Base-by-base conservation (phyloP, 2,797 vertebrate genomes). In the Neosilurus hyrtlii region DNA sequence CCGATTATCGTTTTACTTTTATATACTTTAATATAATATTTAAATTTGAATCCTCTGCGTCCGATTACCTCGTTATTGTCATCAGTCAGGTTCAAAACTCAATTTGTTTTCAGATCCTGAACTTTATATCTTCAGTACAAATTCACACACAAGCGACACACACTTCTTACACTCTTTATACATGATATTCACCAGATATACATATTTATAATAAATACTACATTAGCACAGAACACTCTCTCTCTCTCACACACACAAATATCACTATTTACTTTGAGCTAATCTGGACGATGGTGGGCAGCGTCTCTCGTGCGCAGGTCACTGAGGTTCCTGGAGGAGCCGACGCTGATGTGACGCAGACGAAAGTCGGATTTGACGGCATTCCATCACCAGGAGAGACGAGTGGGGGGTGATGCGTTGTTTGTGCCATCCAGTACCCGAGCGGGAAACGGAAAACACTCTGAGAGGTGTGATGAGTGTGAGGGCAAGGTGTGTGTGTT, bases 101-200 rank as follows among this genome's bases (percentile, higher is more conserved):
- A 15, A 7, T 7, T 8, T 20, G 57, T 24, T 7, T 26, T 66
- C 63, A 18, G 63, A 16, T 30, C 6, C 22, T 30, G 63, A 66
- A 9, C 35, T 11, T 63, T 16, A n/a, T 24, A n/a, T 51, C 6
- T 52, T 15, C 9, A 54, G n/a, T 8, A 75, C 59, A n/a, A 88
- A 91, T 86, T 73, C 89, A 88, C 84, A 90, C 57, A 63, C 90
- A 62, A 14, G 84, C 91, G 86, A 79, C 89, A 68, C 24, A 73
- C 51, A 89, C 86, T 93, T 91, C 89, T 81, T 94, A 92, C 92
- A 92, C 89, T 90, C 92, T 94, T 94, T 95, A 93, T 93, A 94
- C 94, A 94, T 92, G 90, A 92, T 92, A 92, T 89, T 97, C 92
- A 95, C 93, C 93, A 91, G 91, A 93, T 94, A 94, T 93, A 93